Base-by-base conservation (phyloP, 2,113 vertebrate species). In the Datnioides undecimradiatus region DNA sequence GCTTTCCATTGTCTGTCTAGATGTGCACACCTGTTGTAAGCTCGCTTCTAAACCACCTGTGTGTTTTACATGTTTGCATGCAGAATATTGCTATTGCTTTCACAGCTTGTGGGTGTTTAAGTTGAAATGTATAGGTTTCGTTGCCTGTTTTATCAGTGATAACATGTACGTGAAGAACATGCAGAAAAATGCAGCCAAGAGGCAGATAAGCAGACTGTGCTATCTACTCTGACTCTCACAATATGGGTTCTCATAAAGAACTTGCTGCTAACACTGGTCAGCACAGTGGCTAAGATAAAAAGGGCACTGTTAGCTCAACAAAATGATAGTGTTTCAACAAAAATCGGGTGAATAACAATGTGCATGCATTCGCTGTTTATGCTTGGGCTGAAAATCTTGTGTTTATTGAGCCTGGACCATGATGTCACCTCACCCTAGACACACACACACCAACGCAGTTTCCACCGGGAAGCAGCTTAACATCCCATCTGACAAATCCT, bases 401-500 rank as follows among this genome's bases (percentile, higher is more conserved):
- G 58, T 60, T 66, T 55, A 46, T 12, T 25, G 21, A 59, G 67
- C 59, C 43, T 38, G n/a, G 58, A 46, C 79, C 27, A 40, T 62
- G 19, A 5, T 51, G 33, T 76, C 23, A 52, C 23, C 75, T 65
- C 52, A 11, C n/a, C 51, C 8, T n/a, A 46, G 3, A 36, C n/a
- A 64, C 17, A 59, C 33, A 19, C 2, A 69, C 43, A 60, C 36
- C 25, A 7, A 58, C 60, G 46, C 40, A 65, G 52, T 65, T 79
- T 76, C 73, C 66, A 55, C 70, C 16, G 67, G 70, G 82, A 76
- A 10, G 25, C 63, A 52, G 71, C 67, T 72, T 41, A 87, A 73
- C 55, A 79, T 65, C 71, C 70, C 31, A 36, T 29, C 67, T 60
- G 83, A 86, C 75, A 86, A 86, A 79, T 89, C 71, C 76, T 64